Percentiles rank a stretch among this genome's conserved stretches.
Evolutionary conservation across 1,140 invertebrate genomes (phyloP).

Genomic region (Epicauta chinensis): DNA sequence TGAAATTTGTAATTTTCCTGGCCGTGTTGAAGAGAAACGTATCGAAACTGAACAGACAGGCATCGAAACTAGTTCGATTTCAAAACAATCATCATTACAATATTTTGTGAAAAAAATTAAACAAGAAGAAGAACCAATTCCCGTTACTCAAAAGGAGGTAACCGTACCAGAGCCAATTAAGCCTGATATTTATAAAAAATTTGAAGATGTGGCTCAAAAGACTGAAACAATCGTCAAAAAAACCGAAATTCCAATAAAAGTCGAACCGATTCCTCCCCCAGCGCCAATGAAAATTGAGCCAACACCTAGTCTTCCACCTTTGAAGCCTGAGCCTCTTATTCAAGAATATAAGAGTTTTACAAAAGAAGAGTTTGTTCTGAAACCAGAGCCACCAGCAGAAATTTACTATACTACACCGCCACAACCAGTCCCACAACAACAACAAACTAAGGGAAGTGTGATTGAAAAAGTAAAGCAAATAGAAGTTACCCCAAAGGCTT

Average conservation of each 20-base stretch:
- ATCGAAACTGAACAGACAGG: conserved; percentile 32
- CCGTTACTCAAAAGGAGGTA: conserved; percentile 30
- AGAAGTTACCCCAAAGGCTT: conserved; percentile 42
- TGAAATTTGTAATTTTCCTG: conserved; percentile 21
- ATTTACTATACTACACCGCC: conserved; percentile 48
- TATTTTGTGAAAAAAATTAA: conserved; percentile 43
- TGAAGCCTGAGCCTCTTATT: conserved; percentile 27
- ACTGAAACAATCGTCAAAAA: conserved; percentile 14
- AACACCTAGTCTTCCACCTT: not conserved
- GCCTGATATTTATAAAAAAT: conserved; percentile 39
- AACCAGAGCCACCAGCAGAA: conserved; percentile 67
- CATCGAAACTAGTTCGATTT: conserved; percentile 40
- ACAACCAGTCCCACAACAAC: conserved; percentile 32
- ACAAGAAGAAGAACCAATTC: conserved; percentile 28
- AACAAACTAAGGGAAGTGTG: not conserved
- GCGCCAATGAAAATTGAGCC: conserved; percentile 25
- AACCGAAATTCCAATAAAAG: conserved; percentile 19
- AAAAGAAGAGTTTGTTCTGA: conserved; percentile 49
- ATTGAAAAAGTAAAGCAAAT: conserved; percentile 35
- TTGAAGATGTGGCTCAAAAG: conserved; percentile 25
- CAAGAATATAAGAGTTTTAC: conserved; percentile 29
- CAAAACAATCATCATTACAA: conserved; percentile 42
- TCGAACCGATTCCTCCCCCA: conserved; percentile 26
- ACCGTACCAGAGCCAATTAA: conserved; percentile 29
- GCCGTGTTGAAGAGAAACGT: conserved; percentile 29